Evolutionary conservation across 2,888 invertebrate genomes (phyloP).

Genomic region (Rhopalosiphum nymphaeae): DNA sequence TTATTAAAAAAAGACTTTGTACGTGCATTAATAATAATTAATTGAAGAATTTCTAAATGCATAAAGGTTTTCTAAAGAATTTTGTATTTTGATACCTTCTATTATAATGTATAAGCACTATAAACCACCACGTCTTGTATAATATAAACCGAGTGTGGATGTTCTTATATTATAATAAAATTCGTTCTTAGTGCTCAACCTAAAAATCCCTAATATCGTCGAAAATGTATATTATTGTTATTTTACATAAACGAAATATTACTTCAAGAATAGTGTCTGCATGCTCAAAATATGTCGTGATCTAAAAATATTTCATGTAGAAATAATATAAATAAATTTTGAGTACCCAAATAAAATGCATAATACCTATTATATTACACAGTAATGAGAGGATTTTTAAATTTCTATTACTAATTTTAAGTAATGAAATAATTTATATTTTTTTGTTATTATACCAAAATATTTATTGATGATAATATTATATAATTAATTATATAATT

Average conservation of each 20-base stretch:
- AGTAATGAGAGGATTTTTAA: background rate
- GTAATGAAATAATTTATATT: conserved; percentile 1
- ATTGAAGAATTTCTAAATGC: background rate
- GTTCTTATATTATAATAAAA: conserved; percentile 10
- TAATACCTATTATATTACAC: background rate
- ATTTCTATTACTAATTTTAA: background rate
- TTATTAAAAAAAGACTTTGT: background rate
- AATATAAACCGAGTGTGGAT: background rate
- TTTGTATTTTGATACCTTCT: background rate
- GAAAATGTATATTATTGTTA: background rate
- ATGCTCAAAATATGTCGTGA: background rate
- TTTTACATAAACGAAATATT: background rate
- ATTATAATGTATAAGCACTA: background rate
- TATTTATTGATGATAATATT: background rate
- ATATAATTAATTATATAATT: background rate
- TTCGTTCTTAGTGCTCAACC: background rate
- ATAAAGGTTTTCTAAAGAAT: background rate
- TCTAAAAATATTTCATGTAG: background rate
- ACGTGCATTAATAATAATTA: background rate
- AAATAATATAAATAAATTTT: background rate
- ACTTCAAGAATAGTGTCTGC: background rate
- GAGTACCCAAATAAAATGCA: background rate
- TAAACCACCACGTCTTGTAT: background rate
- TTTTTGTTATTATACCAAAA: background rate
- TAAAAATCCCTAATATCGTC: background rate